These are phyloP conservation scores for Tiliqua scincoides DNA, from an alignment of 2,113 vertebrate genomes.

Conservation along the genomic window DNA sequence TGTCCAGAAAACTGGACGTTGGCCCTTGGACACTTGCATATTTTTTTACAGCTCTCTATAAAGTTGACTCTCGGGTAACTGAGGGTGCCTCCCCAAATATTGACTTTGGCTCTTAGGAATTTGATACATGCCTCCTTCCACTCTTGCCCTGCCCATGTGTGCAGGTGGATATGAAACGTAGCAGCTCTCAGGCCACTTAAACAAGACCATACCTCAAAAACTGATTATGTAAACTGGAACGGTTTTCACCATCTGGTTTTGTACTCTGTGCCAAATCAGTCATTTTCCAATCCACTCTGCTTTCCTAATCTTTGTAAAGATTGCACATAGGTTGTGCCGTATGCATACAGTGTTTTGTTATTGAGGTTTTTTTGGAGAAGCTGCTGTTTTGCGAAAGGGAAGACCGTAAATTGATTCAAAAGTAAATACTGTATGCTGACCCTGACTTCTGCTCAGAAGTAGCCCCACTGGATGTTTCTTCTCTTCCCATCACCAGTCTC, in stretches of 20 bases:
- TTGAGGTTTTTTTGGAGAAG: neutral
- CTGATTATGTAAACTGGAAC: neutral
- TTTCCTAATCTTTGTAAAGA: too few relatives aligned
- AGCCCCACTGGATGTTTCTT: neutral
- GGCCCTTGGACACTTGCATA: neutral
- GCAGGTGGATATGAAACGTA: neutral
- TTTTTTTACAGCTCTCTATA: neutral
- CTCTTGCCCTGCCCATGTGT: neutral
- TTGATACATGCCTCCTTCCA: neutral
- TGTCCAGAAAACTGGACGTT: neutral
- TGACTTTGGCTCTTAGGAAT: neutral
- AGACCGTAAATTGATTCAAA: neutral
- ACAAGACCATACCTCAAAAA: neutral
- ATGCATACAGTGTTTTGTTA: too few relatives aligned
- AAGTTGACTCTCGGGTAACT: neutral
- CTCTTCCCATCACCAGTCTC: too few relatives aligned
- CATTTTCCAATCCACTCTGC: neutral
- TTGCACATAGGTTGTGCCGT: too few relatives aligned
- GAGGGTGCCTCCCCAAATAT: neutral
- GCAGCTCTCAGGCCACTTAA: neutral
- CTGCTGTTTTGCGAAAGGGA: neutral
- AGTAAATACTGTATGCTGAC: neutral
- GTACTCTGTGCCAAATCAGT: neutral
- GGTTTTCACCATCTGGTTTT: neutral
- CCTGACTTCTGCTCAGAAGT: neutral